Evolutionary conservation across 92 coral and sea anemone species (phyloP), one percentile per base, ranked within the genome.

Genomic region (Metridium senile): DNA sequence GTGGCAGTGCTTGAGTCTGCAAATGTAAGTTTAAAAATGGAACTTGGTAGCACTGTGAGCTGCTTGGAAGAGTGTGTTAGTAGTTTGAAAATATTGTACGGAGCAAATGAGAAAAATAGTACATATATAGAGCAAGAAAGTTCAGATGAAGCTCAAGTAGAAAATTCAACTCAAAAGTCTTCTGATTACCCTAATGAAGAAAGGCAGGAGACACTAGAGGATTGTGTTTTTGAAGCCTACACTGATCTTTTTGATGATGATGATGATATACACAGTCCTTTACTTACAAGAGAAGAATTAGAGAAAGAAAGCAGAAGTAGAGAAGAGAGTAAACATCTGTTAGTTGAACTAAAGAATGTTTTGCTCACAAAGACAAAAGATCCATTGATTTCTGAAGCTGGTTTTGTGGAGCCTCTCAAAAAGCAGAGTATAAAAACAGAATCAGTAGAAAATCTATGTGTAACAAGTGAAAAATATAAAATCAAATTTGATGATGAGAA

Each of bases 151-250:
- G 18, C 47, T 23, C 26, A 22, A 26, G 56, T 32, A 4, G 62
- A 58, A 23, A 9, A 23, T 30, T n/a, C 28, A 27, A 0, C 56
- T 16, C 16, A 9, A 26, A 77, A 45, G 11, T 57, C 11, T 57
- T 45, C 18, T n/a, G 26, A 58, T 73, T 1, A 58, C 1, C 3
- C 67, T 33, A 39, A 10, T 30, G 23, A 59, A 77, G 71, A 77
- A 35, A 54, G 25, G 13, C 59, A 54, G 17, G 25, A 54, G 25
- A 21, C 3, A 39, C 3, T 74, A 20, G 85, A 74, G 77, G 96
- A 95, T 65, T 87, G 83, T 72, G 85, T 95, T 11, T 95, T 89
- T 76, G 99, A 95, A 69, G 99, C 91, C 18, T 91, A 84, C 67
- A 85, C 93, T 82, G 97, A 95, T 61, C 68, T 90, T 31, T 70